These are phyloP conservation scores for Ianthella basta DNA, from an alignment of 37 sponge, comb jelly and placozoan species.

Conservation along the genomic window DNA sequence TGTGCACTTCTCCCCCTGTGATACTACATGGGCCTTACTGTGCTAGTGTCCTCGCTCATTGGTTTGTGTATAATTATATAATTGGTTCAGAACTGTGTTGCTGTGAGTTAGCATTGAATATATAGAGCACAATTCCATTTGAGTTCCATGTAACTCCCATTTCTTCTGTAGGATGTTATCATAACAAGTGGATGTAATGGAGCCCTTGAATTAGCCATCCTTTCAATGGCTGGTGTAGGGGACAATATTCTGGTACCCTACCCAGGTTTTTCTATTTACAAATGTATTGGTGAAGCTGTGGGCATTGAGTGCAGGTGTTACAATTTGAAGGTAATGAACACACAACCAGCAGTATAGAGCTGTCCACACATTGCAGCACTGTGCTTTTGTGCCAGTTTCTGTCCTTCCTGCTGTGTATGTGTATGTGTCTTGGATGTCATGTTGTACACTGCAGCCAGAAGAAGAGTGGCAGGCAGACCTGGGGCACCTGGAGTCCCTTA, in stretches of 20 bases:
- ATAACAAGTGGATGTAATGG: constrained; percentile 82
- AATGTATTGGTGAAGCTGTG: constrained; percentile 55
- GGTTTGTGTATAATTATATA: background rate
- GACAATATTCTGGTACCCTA: constrained; percentile 83
- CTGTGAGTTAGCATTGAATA: background rate
- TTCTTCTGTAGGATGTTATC: constrained; percentile 86
- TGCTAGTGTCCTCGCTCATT: no score
- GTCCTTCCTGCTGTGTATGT: no score
- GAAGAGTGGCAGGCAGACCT: constrained; percentile 86
- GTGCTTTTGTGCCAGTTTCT: no score
- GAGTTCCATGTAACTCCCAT: background rate
- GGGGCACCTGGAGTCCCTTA: constrained; percentile 77
- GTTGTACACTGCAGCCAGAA: constrained; percentile 69
- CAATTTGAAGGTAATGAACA: constrained; percentile 69
- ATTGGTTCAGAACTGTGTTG: constrained; percentile 11
- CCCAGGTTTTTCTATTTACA: constrained; percentile 90
- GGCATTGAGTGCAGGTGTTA: constrained; percentile 69
- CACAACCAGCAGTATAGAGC: no score
- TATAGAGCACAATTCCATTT: background rate
- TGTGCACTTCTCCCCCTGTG: no score
- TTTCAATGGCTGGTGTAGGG: constrained; percentile 60
- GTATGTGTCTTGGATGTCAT: no score
- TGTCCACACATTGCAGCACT: no score
- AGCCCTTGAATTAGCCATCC: constrained; percentile 72
- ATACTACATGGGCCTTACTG: no score